A percentile compares a stretch with the other conserved stretches of the same genome.
phyloP scores from a whole-genome alignment of 1,140 invertebrate genomes.

The Hyphantria cunea region DNA sequence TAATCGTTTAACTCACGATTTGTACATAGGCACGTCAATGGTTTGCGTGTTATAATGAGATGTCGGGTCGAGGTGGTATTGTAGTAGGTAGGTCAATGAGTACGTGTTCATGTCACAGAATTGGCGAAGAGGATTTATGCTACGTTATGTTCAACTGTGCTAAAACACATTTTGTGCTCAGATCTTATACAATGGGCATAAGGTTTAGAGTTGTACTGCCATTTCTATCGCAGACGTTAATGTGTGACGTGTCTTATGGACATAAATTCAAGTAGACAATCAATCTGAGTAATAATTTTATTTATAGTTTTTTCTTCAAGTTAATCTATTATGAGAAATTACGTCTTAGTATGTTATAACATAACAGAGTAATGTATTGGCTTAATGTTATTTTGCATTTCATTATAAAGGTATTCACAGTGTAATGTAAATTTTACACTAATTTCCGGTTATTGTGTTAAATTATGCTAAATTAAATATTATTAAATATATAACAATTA shows the following conservation, averaged over 20 bases:
- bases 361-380: too few species aligned
- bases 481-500: too few species aligned
- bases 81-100: slow-evolving; percentile 21
- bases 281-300: slow-evolving; percentile 21
- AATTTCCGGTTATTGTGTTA: too few species aligned
- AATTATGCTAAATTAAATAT: too few species aligned
- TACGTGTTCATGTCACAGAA: slow-evolving; percentile 29
- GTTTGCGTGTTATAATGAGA: slow-evolving; percentile 3
- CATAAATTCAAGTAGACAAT: slow-evolving; percentile 21
- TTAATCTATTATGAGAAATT: not conserved
- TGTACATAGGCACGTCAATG: slow-evolving; percentile 18
- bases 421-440: too few species aligned
- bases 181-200: slow-evolving; percentile 19
- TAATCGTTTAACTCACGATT: slow-evolving; percentile 7
- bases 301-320: slow-evolving; percentile 16
- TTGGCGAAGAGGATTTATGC: slow-evolving; percentile 30
- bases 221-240: slow-evolving; percentile 4
- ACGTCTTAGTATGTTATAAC: too few species aligned
- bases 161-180: slow-evolving; percentile 6
- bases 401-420: too few species aligned
- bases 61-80: not conserved
- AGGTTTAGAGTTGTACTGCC: slow-evolving; percentile 6
- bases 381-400: too few species aligned
- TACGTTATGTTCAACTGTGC: slow-evolving; percentile 21
- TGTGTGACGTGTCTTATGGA: slow-evolving; percentile 7